Percentiles rank a stretch among this genome's conserved stretches.
Conservation (phyloP, 2,113 vertebrate species). For the Misgurnus anguillicaudatus region DNA sequence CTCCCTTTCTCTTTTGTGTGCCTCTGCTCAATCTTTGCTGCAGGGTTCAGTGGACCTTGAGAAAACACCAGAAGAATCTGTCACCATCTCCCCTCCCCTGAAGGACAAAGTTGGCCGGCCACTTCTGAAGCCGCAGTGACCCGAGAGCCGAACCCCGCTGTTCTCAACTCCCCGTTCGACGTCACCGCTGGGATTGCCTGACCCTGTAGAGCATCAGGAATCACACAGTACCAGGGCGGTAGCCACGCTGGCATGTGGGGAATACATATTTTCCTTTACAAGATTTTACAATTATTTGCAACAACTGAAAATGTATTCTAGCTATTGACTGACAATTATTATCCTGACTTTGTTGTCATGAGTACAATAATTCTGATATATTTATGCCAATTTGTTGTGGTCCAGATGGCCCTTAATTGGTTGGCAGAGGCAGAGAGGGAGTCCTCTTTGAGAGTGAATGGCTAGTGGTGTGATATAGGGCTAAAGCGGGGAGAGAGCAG, state of each 20-base stretch:
- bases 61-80: conserved; percentile 72
- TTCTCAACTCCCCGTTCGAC: conserved; percentile 68
- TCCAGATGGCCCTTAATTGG: conserved; percentile 97
- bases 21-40: conserved; percentile 68
- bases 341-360: conserved; percentile 37
- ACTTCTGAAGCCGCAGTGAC: conserved; percentile 75
- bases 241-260: conserved; percentile 59
- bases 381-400: conserved; percentile 70
- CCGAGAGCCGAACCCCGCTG: conserved; percentile 71
- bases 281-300: background rate
- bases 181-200: conserved; percentile 70
- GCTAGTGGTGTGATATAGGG: conserved; percentile 83
- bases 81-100: conserved; percentile 66
- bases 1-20: conserved; percentile 62
- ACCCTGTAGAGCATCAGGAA: conserved; percentile 68
- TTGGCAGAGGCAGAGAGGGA: conserved; percentile 88
- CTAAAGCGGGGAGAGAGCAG: conserved; percentile 85
- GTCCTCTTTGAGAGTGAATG: conserved; percentile 91
- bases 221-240: conserved; percentile 65
- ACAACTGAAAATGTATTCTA: background rate
- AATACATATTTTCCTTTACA: conserved; percentile 56
- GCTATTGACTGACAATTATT: conserved; percentile 32
- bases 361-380: conserved; percentile 43
- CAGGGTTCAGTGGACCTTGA: conserved; percentile 75
- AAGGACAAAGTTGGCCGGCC: conserved; percentile 70